phyloP scores from a whole-genome alignment of 2,113 vertebrate species.

The Pteronura brasiliensis region DNA sequence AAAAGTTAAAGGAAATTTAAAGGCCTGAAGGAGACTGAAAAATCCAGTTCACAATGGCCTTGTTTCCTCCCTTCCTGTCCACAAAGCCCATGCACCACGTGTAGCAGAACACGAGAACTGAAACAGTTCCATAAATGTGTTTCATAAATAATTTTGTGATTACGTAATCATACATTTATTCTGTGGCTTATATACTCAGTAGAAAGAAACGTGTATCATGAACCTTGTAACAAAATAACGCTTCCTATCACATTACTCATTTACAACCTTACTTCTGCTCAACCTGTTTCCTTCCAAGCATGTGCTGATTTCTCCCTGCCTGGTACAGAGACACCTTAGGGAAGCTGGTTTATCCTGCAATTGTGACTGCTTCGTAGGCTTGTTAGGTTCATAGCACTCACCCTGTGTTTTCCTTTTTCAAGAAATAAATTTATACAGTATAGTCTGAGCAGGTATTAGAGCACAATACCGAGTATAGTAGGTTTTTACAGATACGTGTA shows the following conservation, averaged over 20 bases:
- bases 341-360: slow-evolving; percentile 42
- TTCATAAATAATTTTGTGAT: not conserved
- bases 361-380: not conserved
- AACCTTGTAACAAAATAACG: slow-evolving; percentile 6
- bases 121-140: not conserved
- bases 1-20: not conserved
- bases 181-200: not conserved
- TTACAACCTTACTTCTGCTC: slow-evolving; percentile 5
- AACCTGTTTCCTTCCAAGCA: not conserved
- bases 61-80: not conserved
- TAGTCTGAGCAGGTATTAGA: not conserved
- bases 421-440: not conserved
- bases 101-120: not conserved
- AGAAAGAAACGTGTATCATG: not conserved
- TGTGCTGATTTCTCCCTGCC: not conserved
- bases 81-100: not conserved
- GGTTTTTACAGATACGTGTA: not conserved
- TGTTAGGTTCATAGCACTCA: not conserved
- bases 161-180: not conserved
- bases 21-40: not conserved
- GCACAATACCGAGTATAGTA: not conserved
- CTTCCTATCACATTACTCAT: slow-evolving; percentile 14
- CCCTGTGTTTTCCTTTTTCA: not conserved
- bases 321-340: not conserved
- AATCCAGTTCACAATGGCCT: not conserved